Conservation (phyloP, 2,113 vertebrate genomes). For the Pygoscelis antarcticus region DNA sequence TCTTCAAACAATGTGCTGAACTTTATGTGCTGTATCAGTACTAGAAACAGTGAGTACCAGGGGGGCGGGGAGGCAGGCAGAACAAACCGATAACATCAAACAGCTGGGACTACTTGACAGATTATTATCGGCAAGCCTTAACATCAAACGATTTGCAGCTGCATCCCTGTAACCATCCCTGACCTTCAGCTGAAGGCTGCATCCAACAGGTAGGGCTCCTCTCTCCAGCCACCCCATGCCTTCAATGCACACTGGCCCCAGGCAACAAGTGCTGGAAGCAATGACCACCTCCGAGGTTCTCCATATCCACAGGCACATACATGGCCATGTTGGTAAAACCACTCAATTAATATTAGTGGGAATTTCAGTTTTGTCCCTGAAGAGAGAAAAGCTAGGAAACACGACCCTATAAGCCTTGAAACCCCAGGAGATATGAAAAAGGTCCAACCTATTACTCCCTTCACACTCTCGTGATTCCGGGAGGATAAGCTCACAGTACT, state of each 20-base stretch:
- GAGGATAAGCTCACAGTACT: not conserved
- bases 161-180: not conserved
- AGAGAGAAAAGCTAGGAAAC: not conserved
- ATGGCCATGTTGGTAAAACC: not conserved
- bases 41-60: not conserved
- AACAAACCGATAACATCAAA: not conserved
- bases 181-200: not conserved
- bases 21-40: not conserved
- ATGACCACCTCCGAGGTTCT: rapidly evolving
- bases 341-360: not conserved
- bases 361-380: not conserved
- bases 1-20: not conserved
- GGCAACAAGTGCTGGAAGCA: not conserved
- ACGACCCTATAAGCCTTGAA: not conserved
- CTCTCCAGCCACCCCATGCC: rapidly evolving
- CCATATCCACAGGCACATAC: rapidly evolving
- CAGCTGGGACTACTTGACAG: not conserved
- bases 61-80: not conserved
- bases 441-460: not conserved
- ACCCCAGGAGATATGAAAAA: not conserved
- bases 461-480: not conserved
- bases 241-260: rapidly evolving
- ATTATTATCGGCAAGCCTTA: not conserved
- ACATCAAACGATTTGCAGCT: not conserved
- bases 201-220: not conserved